phyloP scores from a whole-genome alignment of 2,888 invertebrate species.

The Pegoplata infirma region DNA sequence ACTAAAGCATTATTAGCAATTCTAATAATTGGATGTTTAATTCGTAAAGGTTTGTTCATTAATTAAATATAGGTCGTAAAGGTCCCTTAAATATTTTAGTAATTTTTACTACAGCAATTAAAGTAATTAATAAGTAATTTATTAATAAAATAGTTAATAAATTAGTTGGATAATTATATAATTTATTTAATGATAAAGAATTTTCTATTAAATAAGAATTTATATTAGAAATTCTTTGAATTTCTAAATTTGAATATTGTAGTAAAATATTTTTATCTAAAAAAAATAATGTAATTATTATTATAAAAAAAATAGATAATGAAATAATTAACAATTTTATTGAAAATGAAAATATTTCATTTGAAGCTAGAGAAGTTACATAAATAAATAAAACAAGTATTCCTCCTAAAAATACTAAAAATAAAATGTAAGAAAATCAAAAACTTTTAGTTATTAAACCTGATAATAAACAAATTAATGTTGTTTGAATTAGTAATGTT shows the following conservation, averaged over 20 bases:
- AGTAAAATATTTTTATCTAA: slow-evolving; percentile 70
- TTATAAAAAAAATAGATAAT: slow-evolving; percentile 66
- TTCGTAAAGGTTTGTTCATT: no score
- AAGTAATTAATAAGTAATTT: slow-evolving; percentile 82
- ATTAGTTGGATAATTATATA: no score
- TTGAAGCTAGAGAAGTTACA: slow-evolving; percentile 82
- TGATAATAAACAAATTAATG: slow-evolving; percentile 78
- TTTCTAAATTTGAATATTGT: slow-evolving; percentile 77
- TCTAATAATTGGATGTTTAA: no score
- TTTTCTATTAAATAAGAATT: no score
- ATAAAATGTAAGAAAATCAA: slow-evolving; percentile 82
- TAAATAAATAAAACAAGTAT: slow-evolving; percentile 84
- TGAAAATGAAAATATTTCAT: slow-evolving; percentile 80
- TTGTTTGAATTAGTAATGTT: slow-evolving; percentile 80
- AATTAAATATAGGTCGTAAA: no score
- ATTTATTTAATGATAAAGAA: no score
- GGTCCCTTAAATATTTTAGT: no score
- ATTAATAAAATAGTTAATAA: slow-evolving; percentile 80
- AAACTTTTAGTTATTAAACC: slow-evolving; percentile 79
- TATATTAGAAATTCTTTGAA: slow-evolving; percentile 71
- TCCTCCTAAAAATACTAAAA: slow-evolving; percentile 82
- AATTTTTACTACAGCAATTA: no score
- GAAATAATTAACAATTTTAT: slow-evolving; percentile 69
- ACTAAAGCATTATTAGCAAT: slow-evolving; percentile 81
- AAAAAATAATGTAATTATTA: slow-evolving; percentile 67